These are phyloP conservation scores for Tinea semifulvella DNA, from an alignment of 2,888 invertebrate species.

Conservation along the genomic window DNA sequence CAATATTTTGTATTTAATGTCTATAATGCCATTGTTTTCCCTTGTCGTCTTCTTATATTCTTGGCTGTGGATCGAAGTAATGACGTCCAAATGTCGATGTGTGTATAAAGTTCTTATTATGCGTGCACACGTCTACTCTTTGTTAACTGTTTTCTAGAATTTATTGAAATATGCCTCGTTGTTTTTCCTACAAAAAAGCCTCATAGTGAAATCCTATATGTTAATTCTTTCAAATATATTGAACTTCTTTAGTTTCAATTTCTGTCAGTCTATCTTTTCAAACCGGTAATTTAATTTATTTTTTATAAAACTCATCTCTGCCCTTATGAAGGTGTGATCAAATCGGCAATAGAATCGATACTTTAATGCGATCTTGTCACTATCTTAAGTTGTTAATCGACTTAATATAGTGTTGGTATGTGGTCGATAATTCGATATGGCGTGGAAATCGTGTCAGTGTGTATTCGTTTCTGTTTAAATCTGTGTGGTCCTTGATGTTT, in stretches of 20 bases:
- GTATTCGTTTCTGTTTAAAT: conserved; percentile 31
- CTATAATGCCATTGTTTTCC: neutral
- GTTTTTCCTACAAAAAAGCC: neutral
- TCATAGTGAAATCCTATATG: conserved; percentile 9
- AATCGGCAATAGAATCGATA: conserved; percentile 37
- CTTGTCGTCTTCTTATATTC: neutral
- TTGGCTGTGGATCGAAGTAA: neutral
- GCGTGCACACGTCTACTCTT: neutral
- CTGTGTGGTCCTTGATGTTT: conserved; percentile 39
- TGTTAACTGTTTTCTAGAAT: neutral
- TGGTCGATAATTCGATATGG: conserved; percentile 32
- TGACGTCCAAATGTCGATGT: neutral
- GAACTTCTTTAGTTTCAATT: conserved; percentile 3
- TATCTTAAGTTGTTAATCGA: conserved; percentile 38
- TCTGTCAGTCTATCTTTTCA: neutral
- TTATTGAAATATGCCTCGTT: neutral
- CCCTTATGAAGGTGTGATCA: conserved; percentile 25
- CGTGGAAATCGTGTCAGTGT: conserved; percentile 30
- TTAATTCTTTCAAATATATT: neutral
- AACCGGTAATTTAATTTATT: conserved; percentile 10
- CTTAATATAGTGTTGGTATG: conserved; percentile 39
- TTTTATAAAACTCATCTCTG: conserved; percentile 8
- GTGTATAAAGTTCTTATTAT: conserved; percentile 7
- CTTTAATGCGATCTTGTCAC: conserved; percentile 37
- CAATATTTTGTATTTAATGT: too few relatives aligned